A percentile compares a stretch with the other conserved stretches of the same genome.
Evolutionary conservation across 2,888 invertebrate species (phyloP).

Genomic region (Eledona agricola): DNA sequence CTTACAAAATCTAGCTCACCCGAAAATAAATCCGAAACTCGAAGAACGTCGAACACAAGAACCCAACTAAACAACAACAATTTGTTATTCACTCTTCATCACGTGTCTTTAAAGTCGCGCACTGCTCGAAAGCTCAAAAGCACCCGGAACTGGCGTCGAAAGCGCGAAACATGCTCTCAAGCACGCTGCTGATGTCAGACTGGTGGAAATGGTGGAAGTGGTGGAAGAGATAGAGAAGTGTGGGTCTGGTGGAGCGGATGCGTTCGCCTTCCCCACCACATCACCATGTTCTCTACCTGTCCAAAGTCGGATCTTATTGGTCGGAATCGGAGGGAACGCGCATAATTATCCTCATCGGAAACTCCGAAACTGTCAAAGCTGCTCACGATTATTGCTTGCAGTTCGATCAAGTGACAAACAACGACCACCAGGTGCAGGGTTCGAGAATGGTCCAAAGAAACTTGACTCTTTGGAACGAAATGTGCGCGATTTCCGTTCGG

Average conservation of each 20-base stretch:
- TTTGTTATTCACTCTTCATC: slow-evolving; percentile 25
- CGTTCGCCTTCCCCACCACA: slow-evolving; percentile 24
- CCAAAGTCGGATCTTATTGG: slow-evolving; percentile 46
- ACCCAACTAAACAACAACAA: slow-evolving; percentile 16
- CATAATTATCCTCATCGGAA: slow-evolving; percentile 41
- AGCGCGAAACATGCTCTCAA: slow-evolving; percentile 8
- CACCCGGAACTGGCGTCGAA: slow-evolving; percentile 18
- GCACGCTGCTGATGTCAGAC: slow-evolving; percentile 15
- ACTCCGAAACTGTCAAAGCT: slow-evolving; percentile 46
- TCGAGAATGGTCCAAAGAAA: slow-evolving; percentile 39
- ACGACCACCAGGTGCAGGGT: slow-evolving; percentile 45
- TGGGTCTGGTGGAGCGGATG: slow-evolving; percentile 24
- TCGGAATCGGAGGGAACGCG: slow-evolving; percentile 43
- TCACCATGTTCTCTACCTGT: slow-evolving; percentile 46
- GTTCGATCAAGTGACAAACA: slow-evolving; percentile 42
- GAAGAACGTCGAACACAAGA: slow-evolving; percentile 12
- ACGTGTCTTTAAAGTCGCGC: slow-evolving; percentile 14
- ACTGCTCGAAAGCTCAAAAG: background rate
- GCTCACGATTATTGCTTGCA: slow-evolving; percentile 43
- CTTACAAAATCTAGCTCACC: no score
- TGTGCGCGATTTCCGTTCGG: slow-evolving; percentile 50
- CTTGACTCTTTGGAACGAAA: slow-evolving; percentile 51
- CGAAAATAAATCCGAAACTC: no score
- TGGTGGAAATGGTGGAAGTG: no score
- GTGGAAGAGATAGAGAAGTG: slow-evolving; percentile 4